These are phyloP conservation scores for Chinchilla lanigera DNA, from an alignment of 2,113 vertebrate genomes.

Conservation along the genomic window DNA sequence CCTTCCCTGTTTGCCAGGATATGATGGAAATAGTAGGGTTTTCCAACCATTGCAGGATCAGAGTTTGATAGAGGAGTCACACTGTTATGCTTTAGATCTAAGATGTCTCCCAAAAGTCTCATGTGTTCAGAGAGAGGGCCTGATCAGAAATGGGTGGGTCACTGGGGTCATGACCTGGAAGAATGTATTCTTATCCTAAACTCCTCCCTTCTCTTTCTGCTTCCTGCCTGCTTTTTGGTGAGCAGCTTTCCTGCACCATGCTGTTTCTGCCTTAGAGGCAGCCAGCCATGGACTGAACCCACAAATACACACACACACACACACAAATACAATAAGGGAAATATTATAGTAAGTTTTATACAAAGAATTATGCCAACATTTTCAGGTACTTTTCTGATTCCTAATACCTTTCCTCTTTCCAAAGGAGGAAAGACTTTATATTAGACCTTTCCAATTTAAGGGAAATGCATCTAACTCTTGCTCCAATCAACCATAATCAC, in stretches of 20 bases:
- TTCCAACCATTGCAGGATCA: neutral
- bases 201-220: neutral
- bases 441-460: neutral
- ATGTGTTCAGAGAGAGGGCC: neutral
- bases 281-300: neutral
- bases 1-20: neutral
- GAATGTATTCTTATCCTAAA: neutral
- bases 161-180: neutral
- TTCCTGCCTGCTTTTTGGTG: neutral
- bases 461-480: neutral
- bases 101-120: neutral
- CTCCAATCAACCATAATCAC: neutral
- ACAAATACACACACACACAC: neutral
- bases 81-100: neutral
- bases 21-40: neutral
- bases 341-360: neutral
- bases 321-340: neutral
- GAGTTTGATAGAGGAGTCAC: neutral
- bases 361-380: neutral
- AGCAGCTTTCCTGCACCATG: neutral
- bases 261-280: neutral
- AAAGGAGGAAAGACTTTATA: neutral
- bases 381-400: neutral
- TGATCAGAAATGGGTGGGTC: neutral
- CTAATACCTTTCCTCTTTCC: neutral